phyloP scores from a whole-genome alignment of 2,888 invertebrate genomes.

The Thera obeliscata region DNA sequence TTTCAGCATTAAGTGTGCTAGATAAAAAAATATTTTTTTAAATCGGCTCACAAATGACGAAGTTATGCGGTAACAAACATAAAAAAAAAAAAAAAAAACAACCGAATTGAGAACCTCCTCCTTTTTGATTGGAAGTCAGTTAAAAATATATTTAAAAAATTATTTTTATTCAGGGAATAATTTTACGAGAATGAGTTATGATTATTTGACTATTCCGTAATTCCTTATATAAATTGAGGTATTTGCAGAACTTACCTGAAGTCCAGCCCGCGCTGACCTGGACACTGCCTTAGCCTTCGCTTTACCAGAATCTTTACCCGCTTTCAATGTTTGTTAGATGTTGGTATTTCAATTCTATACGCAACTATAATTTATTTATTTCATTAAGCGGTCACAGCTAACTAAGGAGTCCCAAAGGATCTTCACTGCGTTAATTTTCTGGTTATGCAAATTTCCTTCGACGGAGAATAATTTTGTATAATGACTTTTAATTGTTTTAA shows the following conservation, averaged over 20 bases:
- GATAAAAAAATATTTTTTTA: no score
- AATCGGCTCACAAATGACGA: no score
- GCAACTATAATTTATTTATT: constrained; percentile 6
- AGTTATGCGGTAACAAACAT: no score
- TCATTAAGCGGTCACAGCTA: constrained; percentile 19
- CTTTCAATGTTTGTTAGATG: constrained; percentile 87
- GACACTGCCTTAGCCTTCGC: constrained; percentile 99
- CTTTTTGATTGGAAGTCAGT: no score
- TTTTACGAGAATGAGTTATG: constrained; percentile 30
- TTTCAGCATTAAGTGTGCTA: no score
- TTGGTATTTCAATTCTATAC: constrained; percentile 7
- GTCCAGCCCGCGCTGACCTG: constrained; percentile 98
- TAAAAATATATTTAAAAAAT: no score
- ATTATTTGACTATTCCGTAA: constrained; percentile 52
- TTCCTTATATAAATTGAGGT: constrained; percentile 67
- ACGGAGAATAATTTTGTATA: constrained; percentile 34
- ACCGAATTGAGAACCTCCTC: no score
- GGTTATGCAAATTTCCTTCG: constrained; percentile 34
- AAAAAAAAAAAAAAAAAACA: no score
- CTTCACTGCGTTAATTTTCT: constrained; percentile 31
- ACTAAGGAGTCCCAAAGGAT: constrained; percentile 25
- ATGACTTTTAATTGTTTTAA: constrained; percentile 29
- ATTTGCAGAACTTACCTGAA: constrained; percentile 89
- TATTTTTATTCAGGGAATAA: constrained; percentile 71
- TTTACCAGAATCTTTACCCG: constrained; percentile 99